Percentiles rank a stretch among this genome's conserved stretches.
These are phyloP conservation scores for Larimichthys crocea DNA, from an alignment of 2,113 vertebrate genomes.

Conservation along the genomic window DNA sequence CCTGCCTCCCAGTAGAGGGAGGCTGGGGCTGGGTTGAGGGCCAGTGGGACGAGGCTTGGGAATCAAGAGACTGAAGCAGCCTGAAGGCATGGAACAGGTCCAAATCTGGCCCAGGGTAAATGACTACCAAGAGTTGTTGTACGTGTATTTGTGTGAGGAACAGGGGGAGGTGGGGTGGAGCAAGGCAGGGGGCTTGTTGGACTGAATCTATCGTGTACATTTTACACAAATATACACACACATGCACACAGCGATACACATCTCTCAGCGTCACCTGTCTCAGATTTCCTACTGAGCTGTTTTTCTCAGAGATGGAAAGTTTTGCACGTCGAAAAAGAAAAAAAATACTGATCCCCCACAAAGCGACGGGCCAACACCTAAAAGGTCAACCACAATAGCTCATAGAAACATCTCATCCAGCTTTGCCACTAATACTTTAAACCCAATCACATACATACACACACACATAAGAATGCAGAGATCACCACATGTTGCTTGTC, in stretches of 20 bases:
- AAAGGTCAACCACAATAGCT: conserved; percentile 76
- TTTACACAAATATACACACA: conserved; percentile 7
- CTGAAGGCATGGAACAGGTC: conserved; percentile 79
- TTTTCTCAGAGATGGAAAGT: conserved; percentile 49
- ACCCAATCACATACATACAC: conserved; percentile 51
- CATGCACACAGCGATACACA: not conserved
- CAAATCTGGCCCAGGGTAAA: conserved; percentile 73
- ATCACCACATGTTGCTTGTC: conserved; percentile 48
- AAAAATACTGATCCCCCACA: conserved; percentile 57
- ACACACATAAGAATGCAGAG: conserved; percentile 39
- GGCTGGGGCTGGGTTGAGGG: conserved; percentile 53
- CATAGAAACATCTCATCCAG: conserved; percentile 66
- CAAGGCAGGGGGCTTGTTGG: not conserved
- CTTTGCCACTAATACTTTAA: conserved; percentile 75
- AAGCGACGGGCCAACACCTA: conserved; percentile 53
- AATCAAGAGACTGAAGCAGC: conserved; percentile 62
- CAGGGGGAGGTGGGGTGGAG: conserved; percentile 8
- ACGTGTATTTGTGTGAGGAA: conserved; percentile 36
- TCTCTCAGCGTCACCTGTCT: conserved; percentile 35
- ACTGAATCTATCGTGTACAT: conserved; percentile 15
- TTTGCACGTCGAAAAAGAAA: conserved; percentile 41
- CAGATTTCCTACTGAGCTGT: conserved; percentile 43
- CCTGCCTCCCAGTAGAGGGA: conserved; percentile 64
- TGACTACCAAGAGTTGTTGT: conserved; percentile 52
- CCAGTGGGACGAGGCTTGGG: conserved; percentile 45